These are phyloP conservation scores for Melipona quadrifasciata DNA, from an alignment of 1,140 invertebrate genomes.

Conservation along the genomic window DNA sequence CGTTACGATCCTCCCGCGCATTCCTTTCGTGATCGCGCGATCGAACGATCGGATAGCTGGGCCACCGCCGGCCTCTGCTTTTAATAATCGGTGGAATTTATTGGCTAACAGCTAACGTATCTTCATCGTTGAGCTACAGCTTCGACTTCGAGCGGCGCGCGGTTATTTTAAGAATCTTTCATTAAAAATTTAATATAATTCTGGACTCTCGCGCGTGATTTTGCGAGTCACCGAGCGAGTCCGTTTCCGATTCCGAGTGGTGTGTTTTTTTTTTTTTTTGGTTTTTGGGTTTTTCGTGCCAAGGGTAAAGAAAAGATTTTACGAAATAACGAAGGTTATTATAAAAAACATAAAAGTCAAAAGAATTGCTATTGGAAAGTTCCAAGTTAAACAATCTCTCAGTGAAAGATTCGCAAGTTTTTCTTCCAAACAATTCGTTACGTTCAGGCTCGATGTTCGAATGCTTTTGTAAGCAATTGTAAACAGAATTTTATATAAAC, in stretches of 20 bases:
- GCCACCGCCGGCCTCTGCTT: constrained; percentile 31
- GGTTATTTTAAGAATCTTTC: constrained; percentile 71
- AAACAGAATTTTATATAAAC: no score
- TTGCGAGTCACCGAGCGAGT: neutral
- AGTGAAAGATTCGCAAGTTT: neutral
- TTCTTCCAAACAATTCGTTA: neutral
- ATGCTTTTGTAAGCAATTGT: no score
- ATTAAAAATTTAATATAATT: constrained; percentile 70
- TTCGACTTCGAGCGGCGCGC: constrained; percentile 8
- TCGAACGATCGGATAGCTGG: neutral
- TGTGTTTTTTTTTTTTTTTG: no score
- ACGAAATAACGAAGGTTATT: no score
- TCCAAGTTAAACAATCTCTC: neutral
- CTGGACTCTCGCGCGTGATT: neutral
- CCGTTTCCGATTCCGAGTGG: neutral
- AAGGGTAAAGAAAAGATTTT: no score
- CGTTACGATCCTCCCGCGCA: constrained; percentile 24
- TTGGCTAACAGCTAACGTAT: constrained; percentile 43
- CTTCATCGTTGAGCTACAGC: constrained; percentile 2
- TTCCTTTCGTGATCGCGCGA: neutral
- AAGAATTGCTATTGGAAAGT: neutral
- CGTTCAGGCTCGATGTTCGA: no score
- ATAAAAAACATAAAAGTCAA: neutral
- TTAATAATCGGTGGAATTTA: constrained; percentile 73
- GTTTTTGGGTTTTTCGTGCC: no score